Evolutionary conservation across 2,888 invertebrate genomes (phyloP), one percentile per base, ranked within the genome.

Genomic region (Blera fallax): DNA sequence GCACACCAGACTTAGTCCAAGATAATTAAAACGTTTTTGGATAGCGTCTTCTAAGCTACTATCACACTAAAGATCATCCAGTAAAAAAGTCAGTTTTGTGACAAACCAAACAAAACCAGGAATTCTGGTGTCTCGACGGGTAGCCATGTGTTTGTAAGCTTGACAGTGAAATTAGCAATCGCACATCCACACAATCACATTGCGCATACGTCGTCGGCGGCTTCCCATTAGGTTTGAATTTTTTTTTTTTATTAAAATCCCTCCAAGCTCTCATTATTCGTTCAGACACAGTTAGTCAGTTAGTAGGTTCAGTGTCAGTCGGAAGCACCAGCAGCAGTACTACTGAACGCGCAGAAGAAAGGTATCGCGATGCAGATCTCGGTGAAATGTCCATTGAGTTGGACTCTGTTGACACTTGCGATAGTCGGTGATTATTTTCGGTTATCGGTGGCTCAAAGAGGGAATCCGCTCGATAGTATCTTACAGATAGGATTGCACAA

Each of bases 401-500:
- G 54, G 2, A 37, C 56, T 16, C 8, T 74, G 8, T 27, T 76
- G 54, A 18, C 56, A 34, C 21, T 83, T 24, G 18, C 69, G 8
- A 2, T 74, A 4, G 48, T 4, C 5, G 18, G 16, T 16, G 34
- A 58, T 48, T 37, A 58, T 48, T 37, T 62, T 3, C 69, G 32
- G 48, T 52, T 72, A 54, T 27, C 56, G 29, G 1, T 58, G 18
- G 50, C 40, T n/a, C 29, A 52, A 40, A 27, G 29, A 1, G 21
- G 11, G 37, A 18, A 60, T 21, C 73, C 72, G 18, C 45, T 60
- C n/a, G 67, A 83, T 2, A 76, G 37, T 65, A 48, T 87, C 16
- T 6, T 72, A 4, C 10, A 74, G 16, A 24, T 83, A 6, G 87
- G 87, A 62, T 29, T 87, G 43, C 87, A 87, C 21, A 83, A 87